Evolutionary conservation across 1,140 invertebrate genomes (phyloP), one percentile per base, ranked within the genome.

Genomic region (Aradophagus sp.): DNA sequence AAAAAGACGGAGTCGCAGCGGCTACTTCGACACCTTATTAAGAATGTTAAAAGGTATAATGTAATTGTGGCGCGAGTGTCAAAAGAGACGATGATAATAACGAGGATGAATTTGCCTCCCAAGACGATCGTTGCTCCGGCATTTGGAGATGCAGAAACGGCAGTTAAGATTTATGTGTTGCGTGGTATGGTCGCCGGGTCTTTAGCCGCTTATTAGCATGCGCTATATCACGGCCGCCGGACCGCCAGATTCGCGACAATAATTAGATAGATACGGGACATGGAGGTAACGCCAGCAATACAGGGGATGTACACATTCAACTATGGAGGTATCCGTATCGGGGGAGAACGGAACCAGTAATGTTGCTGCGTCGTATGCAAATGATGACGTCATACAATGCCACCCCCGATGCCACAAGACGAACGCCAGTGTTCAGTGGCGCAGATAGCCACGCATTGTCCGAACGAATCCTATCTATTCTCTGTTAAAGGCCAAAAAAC

Each of bases 171-270:
- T 86, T 85, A 86, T 83, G 75, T 68, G 58, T 34, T 62, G 74
- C 68, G 62, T 76, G 76, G 77, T 78, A 79, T 75, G 77, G 79
- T 82, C 76, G 77, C 74, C 66, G 76, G 78, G 83, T 86, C 84
- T 86, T 86, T 85, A 86, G 84, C 67, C 83, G 84, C 84, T 85
- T 86, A 86, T 86, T 86, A 86, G 84, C 84, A 85, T 86, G 84
- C 81, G 83, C 84, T 86, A 86, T 85, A 86, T 86, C 83, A 86
- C 76, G 53, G 65, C 62, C 44, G 73, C 73, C 53, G 77, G 78
- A 78, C 71, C 73, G 73, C 71, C 76, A 53, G 68, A 73, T 79
- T 74, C 82, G 79, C 80, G 83, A 79, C 80, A 86, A 86, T 86
- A 86, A 86, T 86, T 86, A 85, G 83, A 85, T 84, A 86, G 84